Evolutionary conservation across 1,140 invertebrate species (phyloP).

Genomic region (Lepidurus apus): DNA sequence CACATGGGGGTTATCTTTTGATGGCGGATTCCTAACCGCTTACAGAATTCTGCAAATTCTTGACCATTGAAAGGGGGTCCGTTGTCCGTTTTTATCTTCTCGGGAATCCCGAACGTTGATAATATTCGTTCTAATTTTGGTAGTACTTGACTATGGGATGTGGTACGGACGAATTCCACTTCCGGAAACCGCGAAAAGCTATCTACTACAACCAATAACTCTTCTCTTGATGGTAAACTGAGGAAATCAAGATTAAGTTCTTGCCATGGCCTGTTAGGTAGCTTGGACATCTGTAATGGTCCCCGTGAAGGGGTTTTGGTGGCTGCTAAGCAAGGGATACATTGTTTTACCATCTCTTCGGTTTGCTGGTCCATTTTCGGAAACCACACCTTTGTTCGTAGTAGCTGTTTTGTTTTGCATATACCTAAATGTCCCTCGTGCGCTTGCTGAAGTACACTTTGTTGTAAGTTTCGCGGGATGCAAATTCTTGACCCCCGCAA

Average conservation of each 20-base stretch:
- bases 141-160: neutral
- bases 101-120: constrained; percentile 16
- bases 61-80: constrained; percentile 1
- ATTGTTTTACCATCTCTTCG: neutral
- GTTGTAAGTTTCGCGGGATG: constrained; percentile 36
- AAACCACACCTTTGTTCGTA: constrained; percentile 16
- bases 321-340: neutral
- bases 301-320: neutral
- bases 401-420: constrained; percentile 33
- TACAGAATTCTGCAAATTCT: neutral
- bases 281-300: neutral
- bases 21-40: neutral
- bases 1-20: constrained; percentile 12
- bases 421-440: constrained; percentile 33
- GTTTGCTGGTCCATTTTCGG: neutral
- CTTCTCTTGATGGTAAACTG: neutral
- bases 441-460: constrained; percentile 37
- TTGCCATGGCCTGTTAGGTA: neutral
- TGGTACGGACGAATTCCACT: neutral
- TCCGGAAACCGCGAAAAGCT: neutral
- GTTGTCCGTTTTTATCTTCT: neutral
- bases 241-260: constrained; percentile 13
- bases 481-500: constrained; percentile 33
- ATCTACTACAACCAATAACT: neutral
- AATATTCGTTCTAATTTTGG: neutral